Percentiles rank a stretch among this genome's conserved stretches.
These are phyloP conservation scores for Holothuria scabra DNA, from an alignment of 53 echinoderm and acorn worm genomes.

Conservation along the genomic window DNA sequence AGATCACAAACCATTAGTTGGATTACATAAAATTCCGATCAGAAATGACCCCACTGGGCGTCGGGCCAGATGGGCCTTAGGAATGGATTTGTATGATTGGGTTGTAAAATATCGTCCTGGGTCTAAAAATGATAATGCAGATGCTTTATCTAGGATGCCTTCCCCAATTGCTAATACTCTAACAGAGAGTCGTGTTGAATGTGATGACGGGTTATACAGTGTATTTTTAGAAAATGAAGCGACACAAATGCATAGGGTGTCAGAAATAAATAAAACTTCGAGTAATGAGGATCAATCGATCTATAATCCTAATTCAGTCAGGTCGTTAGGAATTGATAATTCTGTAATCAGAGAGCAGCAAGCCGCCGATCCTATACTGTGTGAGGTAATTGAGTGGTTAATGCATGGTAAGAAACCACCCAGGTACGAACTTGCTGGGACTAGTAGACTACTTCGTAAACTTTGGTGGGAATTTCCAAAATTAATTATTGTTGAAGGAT, in stretches of 20 bases:
- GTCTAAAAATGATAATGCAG: constrained; percentile 64
- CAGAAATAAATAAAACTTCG: no score
- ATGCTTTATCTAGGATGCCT: constrained; percentile 65
- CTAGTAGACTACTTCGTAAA: background rate
- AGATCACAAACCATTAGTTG: constrained; percentile 73
- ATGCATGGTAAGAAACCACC: background rate
- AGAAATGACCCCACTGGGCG: constrained; percentile 59
- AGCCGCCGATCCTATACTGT: background rate
- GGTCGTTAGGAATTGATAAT: background rate
- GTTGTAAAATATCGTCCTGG: constrained; percentile 65
- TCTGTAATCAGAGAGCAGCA: background rate
- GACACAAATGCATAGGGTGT: no score
- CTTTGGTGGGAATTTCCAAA: constrained; percentile 39
- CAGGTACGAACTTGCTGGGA: background rate
- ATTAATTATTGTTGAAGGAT: background rate
- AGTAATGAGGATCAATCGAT: no score
- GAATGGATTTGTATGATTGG: constrained; percentile 78
- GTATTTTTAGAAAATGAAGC: no score
- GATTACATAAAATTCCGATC: constrained; percentile 64
- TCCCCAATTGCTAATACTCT: background rate
- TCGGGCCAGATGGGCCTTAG: constrained; percentile 69
- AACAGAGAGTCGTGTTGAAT: no score
- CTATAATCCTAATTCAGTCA: no score
- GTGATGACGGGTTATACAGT: no score
- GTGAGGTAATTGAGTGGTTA: background rate